Percentiles rank a stretch among this genome's conserved stretches.
Conservation (phyloP, 2,113 vertebrate genomes). For the Oxygymnocypris stewartii region DNA sequence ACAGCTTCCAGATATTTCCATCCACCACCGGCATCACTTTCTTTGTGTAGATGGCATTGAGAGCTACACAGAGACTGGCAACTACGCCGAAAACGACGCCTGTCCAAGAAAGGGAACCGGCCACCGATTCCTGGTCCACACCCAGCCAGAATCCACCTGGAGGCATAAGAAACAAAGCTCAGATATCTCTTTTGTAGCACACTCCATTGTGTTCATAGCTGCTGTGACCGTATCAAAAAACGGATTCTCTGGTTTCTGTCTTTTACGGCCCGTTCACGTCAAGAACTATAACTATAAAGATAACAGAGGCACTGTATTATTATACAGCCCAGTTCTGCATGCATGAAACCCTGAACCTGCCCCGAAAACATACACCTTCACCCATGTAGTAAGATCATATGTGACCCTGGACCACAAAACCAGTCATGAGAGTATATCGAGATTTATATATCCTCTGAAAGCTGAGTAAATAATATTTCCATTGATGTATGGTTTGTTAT, state of each 20-base stretch:
- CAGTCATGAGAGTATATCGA: too few relatives aligned
- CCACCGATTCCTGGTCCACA: conserved; percentile 89
- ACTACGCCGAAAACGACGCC: conserved; percentile 89
- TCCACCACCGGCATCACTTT: conserved; percentile 93
- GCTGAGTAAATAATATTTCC: too few relatives aligned
- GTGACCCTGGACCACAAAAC: too few relatives aligned
- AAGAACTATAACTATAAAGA: not conserved
- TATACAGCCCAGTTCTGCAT: too few relatives aligned
- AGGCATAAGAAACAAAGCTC: not conserved
- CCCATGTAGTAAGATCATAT: too few relatives aligned
- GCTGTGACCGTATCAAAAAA: not conserved
- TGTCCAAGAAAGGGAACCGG: conserved; percentile 87
- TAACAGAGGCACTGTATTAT: not conserved
- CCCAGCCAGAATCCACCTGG: conserved; percentile 98
- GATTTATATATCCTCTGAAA: too few relatives aligned
- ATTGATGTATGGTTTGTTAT: too few relatives aligned
- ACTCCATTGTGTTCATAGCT: not conserved
- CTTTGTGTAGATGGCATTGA: conserved; percentile 97
- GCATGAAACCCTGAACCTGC: too few relatives aligned
- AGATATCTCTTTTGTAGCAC: not conserved
- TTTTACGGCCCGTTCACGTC: not conserved
- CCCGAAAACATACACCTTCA: too few relatives aligned
- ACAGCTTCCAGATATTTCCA: conserved; percentile 94
- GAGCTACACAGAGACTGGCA: conserved; percentile 89
- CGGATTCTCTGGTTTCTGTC: not conserved